These are phyloP conservation scores for Pomatostomus ruficeps DNA, from an alignment of 2,113 vertebrate genomes.

Conservation along the genomic window DNA sequence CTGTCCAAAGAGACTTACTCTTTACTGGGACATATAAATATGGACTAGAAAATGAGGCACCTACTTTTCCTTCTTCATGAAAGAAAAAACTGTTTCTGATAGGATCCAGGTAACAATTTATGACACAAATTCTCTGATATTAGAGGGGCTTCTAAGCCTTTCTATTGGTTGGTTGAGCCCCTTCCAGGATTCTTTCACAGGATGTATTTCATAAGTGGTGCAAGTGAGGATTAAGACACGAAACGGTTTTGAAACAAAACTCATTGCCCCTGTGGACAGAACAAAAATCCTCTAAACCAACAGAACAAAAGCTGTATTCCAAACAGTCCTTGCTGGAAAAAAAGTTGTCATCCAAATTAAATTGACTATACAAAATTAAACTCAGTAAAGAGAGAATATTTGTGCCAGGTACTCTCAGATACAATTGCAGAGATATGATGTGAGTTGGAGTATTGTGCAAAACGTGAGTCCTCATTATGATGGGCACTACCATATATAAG, in stretches of 20 bases:
- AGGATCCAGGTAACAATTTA: slow-evolving; percentile 7
- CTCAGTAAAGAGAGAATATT: slow-evolving; percentile 39
- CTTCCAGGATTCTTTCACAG: background rate
- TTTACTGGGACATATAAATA: background rate
- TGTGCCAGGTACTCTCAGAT: slow-evolving; percentile 70
- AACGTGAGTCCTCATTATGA: slow-evolving; percentile 51
- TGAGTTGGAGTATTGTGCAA: slow-evolving; percentile 69
- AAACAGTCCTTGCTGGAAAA: slow-evolving; percentile 33
- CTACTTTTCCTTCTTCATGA: slow-evolving; percentile 49
- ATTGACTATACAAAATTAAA: slow-evolving; percentile 38
- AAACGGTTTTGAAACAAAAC: slow-evolving; percentile 32
- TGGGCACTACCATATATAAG: slow-evolving; percentile 83
- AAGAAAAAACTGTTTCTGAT: slow-evolving; percentile 46
- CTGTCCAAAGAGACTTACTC: background rate
- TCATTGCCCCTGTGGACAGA: background rate
- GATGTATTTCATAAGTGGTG: background rate
- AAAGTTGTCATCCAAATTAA: slow-evolving; percentile 39
- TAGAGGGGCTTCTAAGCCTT: background rate
- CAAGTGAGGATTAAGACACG: slow-evolving; percentile 10
- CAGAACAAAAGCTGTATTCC: background rate
- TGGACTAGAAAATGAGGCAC: background rate
- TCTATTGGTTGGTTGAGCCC: slow-evolving; percentile 17
- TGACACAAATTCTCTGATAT: background rate
- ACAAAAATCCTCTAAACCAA: slow-evolving; percentile 5
- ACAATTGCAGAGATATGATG: slow-evolving; percentile 70